These are phyloP conservation scores for Pterocles orientalis DNA, from an alignment of 2,113 vertebrate genomes.

Conservation along the genomic window DNA sequence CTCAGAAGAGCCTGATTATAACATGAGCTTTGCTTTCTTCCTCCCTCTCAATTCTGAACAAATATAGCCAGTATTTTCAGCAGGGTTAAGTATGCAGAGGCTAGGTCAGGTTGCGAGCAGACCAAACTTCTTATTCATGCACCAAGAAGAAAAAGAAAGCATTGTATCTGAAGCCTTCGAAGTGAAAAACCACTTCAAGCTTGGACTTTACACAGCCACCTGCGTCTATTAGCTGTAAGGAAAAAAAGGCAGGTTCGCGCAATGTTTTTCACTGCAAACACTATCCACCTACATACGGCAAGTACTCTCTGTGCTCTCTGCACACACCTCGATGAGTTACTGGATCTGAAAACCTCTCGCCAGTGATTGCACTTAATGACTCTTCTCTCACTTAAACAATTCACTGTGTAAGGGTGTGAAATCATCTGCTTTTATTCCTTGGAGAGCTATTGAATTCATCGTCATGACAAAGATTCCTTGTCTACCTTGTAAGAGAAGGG, in stretches of 20 bases:
- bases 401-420: neutral
- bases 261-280: neutral
- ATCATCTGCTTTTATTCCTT: neutral
- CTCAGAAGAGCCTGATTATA: neutral
- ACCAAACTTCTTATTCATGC: neutral
- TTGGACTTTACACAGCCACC: neutral
- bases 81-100: neutral
- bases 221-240: neutral
- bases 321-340: neutral
- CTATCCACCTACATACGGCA: neutral
- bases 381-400: neutral
- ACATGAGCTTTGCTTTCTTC: neutral
- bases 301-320: neutral
- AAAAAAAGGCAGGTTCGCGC: neutral
- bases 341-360: neutral
- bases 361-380: neutral
- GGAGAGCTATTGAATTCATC: neutral
- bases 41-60: neutral
- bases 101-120: neutral
- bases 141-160: neutral
- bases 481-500: neutral
- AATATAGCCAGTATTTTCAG: neutral
- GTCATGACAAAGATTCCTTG: neutral
- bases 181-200: constrained; percentile 1
- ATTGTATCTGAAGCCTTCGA: neutral